phyloP scores from a whole-genome alignment of 2,888 invertebrate genomes.

The Thumatha senex region DNA sequence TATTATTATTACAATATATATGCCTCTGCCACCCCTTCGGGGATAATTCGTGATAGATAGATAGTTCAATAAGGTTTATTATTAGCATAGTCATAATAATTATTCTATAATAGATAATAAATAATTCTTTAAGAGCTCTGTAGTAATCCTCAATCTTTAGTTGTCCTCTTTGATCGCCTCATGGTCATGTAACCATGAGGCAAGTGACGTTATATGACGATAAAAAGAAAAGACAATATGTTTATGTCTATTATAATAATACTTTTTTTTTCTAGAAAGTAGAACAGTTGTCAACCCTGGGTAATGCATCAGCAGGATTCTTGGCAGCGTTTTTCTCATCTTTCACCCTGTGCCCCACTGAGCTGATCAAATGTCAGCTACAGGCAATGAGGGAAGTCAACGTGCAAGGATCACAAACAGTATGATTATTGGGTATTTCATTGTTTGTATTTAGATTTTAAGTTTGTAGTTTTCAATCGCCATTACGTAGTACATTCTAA shows the following conservation, averaged over 20 bases:
- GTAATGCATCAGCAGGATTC: conserved; percentile 95
- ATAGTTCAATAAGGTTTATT: no score
- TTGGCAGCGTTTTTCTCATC: conserved; percentile 98
- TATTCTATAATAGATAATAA: no score
- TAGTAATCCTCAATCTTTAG: no score
- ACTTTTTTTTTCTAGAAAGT: conserved; percentile 74
- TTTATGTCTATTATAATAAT: neutral
- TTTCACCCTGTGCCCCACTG: conserved; percentile 97
- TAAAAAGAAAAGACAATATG: no score
- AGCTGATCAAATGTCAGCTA: conserved; percentile 97
- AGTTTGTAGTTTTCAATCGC: neutral
- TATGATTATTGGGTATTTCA: conserved; percentile 69
- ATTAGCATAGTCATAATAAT: no score
- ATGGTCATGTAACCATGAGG: no score
- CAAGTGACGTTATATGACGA: no score
- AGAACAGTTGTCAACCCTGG: conserved; percentile 87
- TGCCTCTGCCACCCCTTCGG: no score
- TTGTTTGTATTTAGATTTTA: conserved; percentile 20
- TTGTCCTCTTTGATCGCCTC: no score
- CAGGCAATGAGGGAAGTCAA: conserved; percentile 95
- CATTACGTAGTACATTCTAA: neutral
- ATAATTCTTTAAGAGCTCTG: no score
- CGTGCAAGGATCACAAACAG: conserved; percentile 69
- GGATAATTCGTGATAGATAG: no score
- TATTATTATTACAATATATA: no score